phyloP scores from a whole-genome alignment of 2,797 vertebrate genomes.

The Momotus momota region DNA sequence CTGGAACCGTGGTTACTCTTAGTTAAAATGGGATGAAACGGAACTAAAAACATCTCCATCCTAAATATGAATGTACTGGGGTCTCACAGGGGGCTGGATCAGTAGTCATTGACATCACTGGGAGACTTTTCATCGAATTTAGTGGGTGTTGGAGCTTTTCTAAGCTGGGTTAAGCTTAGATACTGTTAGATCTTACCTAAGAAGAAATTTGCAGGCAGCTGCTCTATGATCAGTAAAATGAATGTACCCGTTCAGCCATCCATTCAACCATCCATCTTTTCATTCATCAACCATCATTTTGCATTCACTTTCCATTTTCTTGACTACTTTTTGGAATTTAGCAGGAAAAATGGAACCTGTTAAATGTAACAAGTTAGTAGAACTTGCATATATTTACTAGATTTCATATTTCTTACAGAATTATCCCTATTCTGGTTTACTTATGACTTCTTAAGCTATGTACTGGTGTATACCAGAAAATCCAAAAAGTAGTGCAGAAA shows the following conservation, averaged over 20 bases:
- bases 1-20: neutral
- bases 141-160: neutral
- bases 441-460: neutral
- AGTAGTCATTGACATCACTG: neutral
- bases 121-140: neutral
- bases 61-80: neutral
- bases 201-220: neutral
- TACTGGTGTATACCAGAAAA: neutral
- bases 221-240: neutral
- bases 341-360: neutral
- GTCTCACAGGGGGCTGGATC: neutral
- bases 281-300: neutral
- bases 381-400: neutral
- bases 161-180: neutral
- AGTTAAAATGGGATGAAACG: neutral
- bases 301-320: conserved; percentile 18
- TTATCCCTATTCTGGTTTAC: neutral
- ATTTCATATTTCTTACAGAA: neutral
- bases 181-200: neutral
- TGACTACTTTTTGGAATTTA: conserved; percentile 20
- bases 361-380: neutral
- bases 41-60: neutral
- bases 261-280: neutral
- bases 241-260: neutral
- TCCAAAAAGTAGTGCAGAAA: conserved; percentile 50